Evolutionary conservation across 2,888 invertebrate species (phyloP).

Genomic region (Cantharis flavilabris): DNA sequence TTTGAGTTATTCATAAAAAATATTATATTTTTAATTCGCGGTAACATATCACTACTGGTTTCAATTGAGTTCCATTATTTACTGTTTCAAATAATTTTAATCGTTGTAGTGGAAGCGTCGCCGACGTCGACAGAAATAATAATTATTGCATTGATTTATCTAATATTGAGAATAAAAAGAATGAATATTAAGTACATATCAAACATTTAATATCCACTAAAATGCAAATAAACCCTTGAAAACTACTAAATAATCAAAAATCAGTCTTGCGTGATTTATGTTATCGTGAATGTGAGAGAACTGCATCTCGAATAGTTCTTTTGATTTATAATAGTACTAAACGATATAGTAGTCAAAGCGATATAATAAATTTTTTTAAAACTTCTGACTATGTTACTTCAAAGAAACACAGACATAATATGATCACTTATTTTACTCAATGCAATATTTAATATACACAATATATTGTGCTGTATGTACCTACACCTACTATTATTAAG

Average conservation of each 20-base stretch:
- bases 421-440: not conserved
- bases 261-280: not conserved
- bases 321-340: constrained; percentile 3
- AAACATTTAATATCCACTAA: not conserved
- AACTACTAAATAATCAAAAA: not conserved
- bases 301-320: not conserved
- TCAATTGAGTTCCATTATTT: too few relatives aligned
- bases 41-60: too few relatives aligned
- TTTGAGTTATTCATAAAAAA: too few relatives aligned
- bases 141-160: not conserved
- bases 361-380: not conserved
- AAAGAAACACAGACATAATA: not conserved
- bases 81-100: not conserved
- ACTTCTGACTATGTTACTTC: not conserved
- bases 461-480: too few relatives aligned
- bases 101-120: not conserved
- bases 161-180: not conserved
- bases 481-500: not conserved
- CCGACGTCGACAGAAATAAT: not conserved
- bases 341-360: not conserved
- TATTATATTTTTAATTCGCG: too few relatives aligned
- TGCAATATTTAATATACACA: not conserved
- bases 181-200: not conserved
- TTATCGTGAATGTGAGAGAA: not conserved
- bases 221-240: not conserved